Conservation (phyloP, 2,113 vertebrate species). For the Ceyx cyanopectus region DNA sequence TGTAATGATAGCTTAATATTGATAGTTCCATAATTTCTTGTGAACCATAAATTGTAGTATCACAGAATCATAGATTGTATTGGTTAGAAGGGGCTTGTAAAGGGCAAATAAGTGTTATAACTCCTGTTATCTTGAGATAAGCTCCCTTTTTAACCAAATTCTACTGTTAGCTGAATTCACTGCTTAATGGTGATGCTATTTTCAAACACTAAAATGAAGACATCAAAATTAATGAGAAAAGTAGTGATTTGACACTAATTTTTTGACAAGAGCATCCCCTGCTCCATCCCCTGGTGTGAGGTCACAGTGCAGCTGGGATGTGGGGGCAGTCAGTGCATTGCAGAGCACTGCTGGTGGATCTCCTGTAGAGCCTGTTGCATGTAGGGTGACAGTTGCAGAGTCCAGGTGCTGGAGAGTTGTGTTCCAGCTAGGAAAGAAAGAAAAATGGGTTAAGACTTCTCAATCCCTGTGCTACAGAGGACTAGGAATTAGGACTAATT, state of each 20-base stretch:
- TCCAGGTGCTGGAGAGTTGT: background rate
- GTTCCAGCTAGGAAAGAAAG: background rate
- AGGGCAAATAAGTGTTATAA: background rate
- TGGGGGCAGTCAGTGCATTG: accelerated
- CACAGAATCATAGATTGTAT: too few species aligned
- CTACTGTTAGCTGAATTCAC: background rate
- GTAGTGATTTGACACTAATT: background rate
- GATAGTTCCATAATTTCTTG: background rate
- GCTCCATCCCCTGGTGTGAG: accelerated
- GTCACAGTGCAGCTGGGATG: background rate
- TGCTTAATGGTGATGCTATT: background rate
- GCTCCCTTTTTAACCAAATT: background rate
- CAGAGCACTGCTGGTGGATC: background rate
- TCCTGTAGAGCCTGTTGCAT: background rate
- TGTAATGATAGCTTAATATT: background rate
- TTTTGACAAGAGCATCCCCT: background rate
- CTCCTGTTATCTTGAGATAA: background rate
- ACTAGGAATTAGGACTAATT: background rate
- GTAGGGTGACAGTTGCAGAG: background rate
- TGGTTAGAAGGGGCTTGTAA: too few species aligned
- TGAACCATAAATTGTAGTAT: background rate
- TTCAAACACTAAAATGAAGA: background rate
- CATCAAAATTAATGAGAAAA: background rate
- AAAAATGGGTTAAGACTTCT: background rate
- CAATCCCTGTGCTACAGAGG: background rate